Evolutionary conservation across 2,888 invertebrate genomes (phyloP).

Genomic region (Apotomis turbidana): DNA sequence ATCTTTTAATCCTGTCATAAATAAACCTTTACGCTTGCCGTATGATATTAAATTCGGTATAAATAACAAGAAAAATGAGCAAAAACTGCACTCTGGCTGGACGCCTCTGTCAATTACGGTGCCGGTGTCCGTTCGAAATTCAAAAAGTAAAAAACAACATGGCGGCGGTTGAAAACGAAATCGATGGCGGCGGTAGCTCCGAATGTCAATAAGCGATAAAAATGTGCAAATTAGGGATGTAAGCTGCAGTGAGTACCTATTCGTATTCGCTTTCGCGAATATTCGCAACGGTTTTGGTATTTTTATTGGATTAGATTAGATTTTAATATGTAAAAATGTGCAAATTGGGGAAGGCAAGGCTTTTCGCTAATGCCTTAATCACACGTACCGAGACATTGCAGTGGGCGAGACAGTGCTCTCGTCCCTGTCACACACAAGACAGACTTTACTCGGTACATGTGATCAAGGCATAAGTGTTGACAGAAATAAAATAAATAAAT

Average conservation of each 20-base stretch:
- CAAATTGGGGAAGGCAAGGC: too few relatives aligned
- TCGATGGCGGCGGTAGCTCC: slow-evolving; percentile 39
- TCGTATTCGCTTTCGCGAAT: too few relatives aligned
- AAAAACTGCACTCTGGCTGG: slow-evolving; percentile 53
- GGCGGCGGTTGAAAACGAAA: slow-evolving; percentile 43
- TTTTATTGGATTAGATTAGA: too few relatives aligned
- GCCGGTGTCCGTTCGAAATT: slow-evolving; percentile 49
- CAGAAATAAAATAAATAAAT: too few relatives aligned
- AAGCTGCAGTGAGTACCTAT: neutral
- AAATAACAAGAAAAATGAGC: slow-evolving; percentile 41
- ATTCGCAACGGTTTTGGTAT: too few relatives aligned
- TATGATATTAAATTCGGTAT: slow-evolving; percentile 55
- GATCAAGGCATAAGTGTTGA: too few relatives aligned
- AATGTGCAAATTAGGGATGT: slow-evolving; percentile 25
- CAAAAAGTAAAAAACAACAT: slow-evolving; percentile 49
- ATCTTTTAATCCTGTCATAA: slow-evolving; percentile 48
- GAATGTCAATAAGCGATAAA: slow-evolving; percentile 36
- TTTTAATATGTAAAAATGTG: too few relatives aligned
- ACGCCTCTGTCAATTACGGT: slow-evolving; percentile 63
- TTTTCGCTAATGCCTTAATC: too few relatives aligned
- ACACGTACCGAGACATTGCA: too few relatives aligned
- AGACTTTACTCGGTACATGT: too few relatives aligned
- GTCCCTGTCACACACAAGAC: too few relatives aligned
- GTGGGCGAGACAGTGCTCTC: too few relatives aligned
- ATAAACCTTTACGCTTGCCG: slow-evolving; percentile 61